Base-by-base conservation (phyloP, 2,888 invertebrate genomes). In the Oscheius sp. region DNA sequence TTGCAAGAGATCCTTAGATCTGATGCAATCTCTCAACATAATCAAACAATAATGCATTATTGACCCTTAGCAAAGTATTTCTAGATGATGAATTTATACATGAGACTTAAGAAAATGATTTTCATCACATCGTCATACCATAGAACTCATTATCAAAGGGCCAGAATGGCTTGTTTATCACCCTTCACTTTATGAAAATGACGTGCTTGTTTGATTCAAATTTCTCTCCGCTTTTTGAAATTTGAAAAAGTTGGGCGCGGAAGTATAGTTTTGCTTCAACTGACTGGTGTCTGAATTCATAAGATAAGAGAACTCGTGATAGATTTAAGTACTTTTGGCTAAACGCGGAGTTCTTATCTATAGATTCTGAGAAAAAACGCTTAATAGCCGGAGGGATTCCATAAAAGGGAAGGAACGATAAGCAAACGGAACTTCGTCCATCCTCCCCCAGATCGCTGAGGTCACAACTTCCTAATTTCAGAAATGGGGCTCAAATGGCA, bases 401-500 rank as follows among this genome's bases (percentile, higher is more conserved):
- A n/a, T 52, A 29, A 29, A 52, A 8, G 12, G 52, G n/a, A 42
- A 42, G 20, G 15, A 42, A 42, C 12, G 42, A 42, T 27, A 27
- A 12, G 52, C 10, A 25, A n/a, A 27, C 25, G 52, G 29, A 52
- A 52, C 29, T 25, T 6, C 52, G 15, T 20, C 12, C 37, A 17
- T 42, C 12, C 20, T 42, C 42, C 42, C 20, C 20, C 20, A 20
- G n/a, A 42, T 42, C 0, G 15, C n/a, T 42, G 55, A 55, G n/a
- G n/a, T 55, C 55, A 55, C n/a, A 27, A 27, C 45, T 31, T 42
- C 31, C 27, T 61, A 34, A 58, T 42, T 58, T 17, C 45, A 58
- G 58, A n/a, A 42, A 64, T 64, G 64, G 48, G 64, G 31, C 50
- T 64, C 33, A 64, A 50, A 50, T n/a, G n/a, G n/a, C n/a, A n/a